Evolutionary conservation across 2,888 invertebrate species (phyloP).

Genomic region (Cataglyphis livida): DNA sequence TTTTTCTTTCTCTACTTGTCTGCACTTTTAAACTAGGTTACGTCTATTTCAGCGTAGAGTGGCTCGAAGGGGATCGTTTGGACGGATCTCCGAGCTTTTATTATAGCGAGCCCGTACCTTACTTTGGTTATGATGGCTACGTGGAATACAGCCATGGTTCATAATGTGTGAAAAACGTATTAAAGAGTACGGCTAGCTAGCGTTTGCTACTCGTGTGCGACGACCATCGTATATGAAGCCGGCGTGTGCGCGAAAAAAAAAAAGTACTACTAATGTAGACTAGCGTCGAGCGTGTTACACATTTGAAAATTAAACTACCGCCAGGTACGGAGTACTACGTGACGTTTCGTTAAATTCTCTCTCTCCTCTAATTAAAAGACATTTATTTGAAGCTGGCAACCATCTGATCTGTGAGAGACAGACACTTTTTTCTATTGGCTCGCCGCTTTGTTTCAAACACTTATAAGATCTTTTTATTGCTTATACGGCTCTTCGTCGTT

Average conservation of each 20-base stretch:
- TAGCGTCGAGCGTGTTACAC: slow-evolving; percentile 21
- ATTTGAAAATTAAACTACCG: slow-evolving; percentile 47
- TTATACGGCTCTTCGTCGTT: not conserved
- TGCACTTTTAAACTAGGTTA: slow-evolving; percentile 60
- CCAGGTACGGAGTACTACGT: slow-evolving; percentile 41
- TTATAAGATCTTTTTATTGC: not conserved
- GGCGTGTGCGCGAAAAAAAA: not conserved
- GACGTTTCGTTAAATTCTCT: slow-evolving; percentile 61
- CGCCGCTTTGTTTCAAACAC: not conserved
- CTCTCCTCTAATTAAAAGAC: slow-evolving; percentile 69
- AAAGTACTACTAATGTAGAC: not conserved
- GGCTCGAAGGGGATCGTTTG: slow-evolving; percentile 90
- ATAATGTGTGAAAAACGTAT: slow-evolving; percentile 87
- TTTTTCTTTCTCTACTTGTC: slow-evolving; percentile 27
- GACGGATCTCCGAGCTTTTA: slow-evolving; percentile 88
- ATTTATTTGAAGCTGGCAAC: slow-evolving; percentile 35
- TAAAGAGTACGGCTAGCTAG: slow-evolving; percentile 87
- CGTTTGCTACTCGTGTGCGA: slow-evolving; percentile 87
- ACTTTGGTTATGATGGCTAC: slow-evolving; percentile 88
- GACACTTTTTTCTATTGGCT: slow-evolving; percentile 1
- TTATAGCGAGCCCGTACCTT: slow-evolving; percentile 86
- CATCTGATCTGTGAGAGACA: slow-evolving; percentile 28
- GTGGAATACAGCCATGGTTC: slow-evolving; percentile 86
- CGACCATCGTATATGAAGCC: not conserved
- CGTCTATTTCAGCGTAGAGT: slow-evolving; percentile 75